phyloP scores from a whole-genome alignment of 2,888 invertebrate species.

The Byasa hedistus region DNA sequence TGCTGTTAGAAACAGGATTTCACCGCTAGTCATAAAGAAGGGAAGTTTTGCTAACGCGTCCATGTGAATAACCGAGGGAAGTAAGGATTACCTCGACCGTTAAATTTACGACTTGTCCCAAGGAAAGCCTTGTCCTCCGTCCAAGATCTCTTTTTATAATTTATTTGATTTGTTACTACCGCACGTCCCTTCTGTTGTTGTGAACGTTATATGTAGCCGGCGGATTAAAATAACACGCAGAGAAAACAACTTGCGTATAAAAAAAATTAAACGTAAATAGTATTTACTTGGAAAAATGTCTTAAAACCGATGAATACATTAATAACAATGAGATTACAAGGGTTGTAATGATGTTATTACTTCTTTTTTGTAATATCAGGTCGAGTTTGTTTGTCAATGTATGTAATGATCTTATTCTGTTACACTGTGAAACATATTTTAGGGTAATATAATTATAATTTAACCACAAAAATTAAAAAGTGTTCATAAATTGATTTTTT shows the following conservation, averaged over 20 bases:
- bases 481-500: too few relatives aligned
- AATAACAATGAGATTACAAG: too few relatives aligned
- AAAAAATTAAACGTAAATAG: background rate
- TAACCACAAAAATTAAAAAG: too few relatives aligned
- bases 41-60: conserved; percentile 67
- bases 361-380: too few relatives aligned
- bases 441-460: too few relatives aligned
- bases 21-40: conserved; percentile 64
- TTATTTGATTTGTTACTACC: conserved; percentile 74
- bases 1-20: conserved; percentile 45
- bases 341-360: too few relatives aligned
- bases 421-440: too few relatives aligned
- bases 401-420: too few relatives aligned
- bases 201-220: conserved; percentile 47
- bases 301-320: too few relatives aligned
- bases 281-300: background rate
- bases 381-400: too few relatives aligned
- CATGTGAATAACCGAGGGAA: conserved; percentile 69
- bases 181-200: conserved; percentile 54
- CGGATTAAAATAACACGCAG: conserved; percentile 18
- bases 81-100: conserved; percentile 74
- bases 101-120: conserved; percentile 78
- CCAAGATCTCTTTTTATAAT: conserved; percentile 75
- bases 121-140: conserved; percentile 67
- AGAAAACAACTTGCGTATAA: background rate